Evolutionary conservation across 2,888 invertebrate genomes (phyloP), one percentile per base, ranked within the genome.

Genomic region (Geotrupes spiniger): DNA sequence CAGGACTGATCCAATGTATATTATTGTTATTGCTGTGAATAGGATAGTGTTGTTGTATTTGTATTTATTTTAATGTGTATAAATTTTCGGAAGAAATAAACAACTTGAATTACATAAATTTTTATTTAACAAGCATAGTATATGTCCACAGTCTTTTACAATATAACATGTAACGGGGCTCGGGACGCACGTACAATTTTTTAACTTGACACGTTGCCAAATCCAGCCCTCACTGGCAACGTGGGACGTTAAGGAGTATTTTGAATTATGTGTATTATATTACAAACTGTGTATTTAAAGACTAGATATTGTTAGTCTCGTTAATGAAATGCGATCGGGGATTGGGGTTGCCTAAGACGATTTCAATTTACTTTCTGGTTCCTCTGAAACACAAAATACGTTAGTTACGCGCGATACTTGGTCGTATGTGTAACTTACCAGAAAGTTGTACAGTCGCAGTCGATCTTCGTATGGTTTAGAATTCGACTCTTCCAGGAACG

Each of bases 121-220:
- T 57, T 54, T 58, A 59, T 59, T 40, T 57, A 58, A 58, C 57
- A 59, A 57, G 57, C 57, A 56, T 42, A 49, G 27, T 40, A 15
- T 40, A 40, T 40, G 10, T 11, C 26, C 40, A 55, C 53, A 53
- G 53, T 53, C 53, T 51, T 51, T 39, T 50, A 53, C 46, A 50
- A 45, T 21, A 42, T 12, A 51, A 26, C 10, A 29, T 29, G 29
- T 12, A 10, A 21, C 8, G 15, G 33, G 33, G 33, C 33, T 33
- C 33, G 14, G n/a, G 33, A 21, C n/a, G n/a, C n/a, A n/a, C n/a
- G n/a, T 21, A 21, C 21, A 21, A 21, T 21, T 21, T 21, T 21
- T 21, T 21, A 21, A 21, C 16, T 36, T 11, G 28, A 14, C 29
- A 31, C 17, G 29, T 26, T 21, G 31, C 10, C 39, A 38, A 46